A percentile compares a stretch with the other conserved stretches of the same genome.
Evolutionary conservation across 2,113 vertebrate species (phyloP).

Genomic region (Malaclemys terrapin): DNA sequence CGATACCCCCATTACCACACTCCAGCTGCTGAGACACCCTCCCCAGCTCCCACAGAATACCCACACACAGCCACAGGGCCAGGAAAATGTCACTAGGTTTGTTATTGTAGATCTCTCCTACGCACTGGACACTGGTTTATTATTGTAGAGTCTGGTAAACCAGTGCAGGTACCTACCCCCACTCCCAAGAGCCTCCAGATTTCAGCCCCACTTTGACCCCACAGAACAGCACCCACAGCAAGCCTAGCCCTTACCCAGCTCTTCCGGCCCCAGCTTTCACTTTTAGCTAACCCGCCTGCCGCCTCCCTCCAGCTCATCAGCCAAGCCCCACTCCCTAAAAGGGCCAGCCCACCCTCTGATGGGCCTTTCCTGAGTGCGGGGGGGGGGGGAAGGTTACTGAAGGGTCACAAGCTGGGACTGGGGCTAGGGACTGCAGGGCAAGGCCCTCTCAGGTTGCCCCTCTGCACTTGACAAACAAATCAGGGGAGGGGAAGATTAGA

Average conservation of each 20-base stretch:
- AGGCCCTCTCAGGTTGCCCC: not conserved
- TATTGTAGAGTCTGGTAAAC: not conserved
- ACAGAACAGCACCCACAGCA: not conserved
- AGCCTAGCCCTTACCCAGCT: no score
- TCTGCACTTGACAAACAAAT: not conserved
- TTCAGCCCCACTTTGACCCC: not conserved
- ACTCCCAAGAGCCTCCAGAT: not conserved
- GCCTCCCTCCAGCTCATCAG: not conserved
- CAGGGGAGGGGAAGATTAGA: not conserved
- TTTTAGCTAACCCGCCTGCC: not conserved
- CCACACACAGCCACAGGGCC: not conserved
- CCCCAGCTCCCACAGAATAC: not conserved
- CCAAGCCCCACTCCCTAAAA: not conserved
- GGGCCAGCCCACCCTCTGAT: not conserved
- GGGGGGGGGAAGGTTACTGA: not conserved
- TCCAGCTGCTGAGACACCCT: not conserved
- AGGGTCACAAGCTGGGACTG: not conserved
- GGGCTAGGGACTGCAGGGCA: no score
- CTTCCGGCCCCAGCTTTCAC: not conserved
- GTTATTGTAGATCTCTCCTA: not conserved
- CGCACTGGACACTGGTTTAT: not conserved
- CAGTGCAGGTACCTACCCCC: not conserved
- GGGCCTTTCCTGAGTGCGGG: no score
- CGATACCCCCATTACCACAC: not conserved
- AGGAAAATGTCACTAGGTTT: not conserved